Conservation (phyloP, 2,797 vertebrate species). For the Eurystomus glaucurus region DNA sequence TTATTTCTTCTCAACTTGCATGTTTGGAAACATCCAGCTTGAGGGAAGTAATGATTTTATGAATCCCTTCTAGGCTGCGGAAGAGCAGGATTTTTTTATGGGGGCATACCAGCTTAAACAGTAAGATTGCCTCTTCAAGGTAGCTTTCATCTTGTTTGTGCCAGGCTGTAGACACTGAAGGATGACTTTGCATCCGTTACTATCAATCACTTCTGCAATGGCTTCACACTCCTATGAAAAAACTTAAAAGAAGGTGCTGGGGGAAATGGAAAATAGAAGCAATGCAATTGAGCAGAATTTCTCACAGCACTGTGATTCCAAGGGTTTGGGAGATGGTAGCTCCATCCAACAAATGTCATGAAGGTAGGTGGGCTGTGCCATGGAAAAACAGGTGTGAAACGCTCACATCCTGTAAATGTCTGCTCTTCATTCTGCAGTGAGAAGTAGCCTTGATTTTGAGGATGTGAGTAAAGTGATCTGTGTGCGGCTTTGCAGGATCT, state of each 20-base stretch:
- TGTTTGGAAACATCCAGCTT: background rate
- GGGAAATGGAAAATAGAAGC: slow-evolving; percentile 49
- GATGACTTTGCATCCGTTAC: slow-evolving; percentile 55
- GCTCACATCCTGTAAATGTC: background rate
- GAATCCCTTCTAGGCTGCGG: background rate
- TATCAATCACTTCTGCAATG: slow-evolving; percentile 47
- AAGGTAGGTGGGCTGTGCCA: background rate
- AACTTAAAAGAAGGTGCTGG: slow-evolving; percentile 8
- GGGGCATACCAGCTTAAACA: background rate
- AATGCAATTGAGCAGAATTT: slow-evolving; percentile 37
- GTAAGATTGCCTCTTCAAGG: background rate
- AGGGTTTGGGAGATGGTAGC: background rate
- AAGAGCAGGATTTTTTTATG: background rate
- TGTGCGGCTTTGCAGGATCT: background rate
- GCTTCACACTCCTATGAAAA: slow-evolving; percentile 65
- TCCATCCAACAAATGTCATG: background rate
- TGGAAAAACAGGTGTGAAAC: background rate
- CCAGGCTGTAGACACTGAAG: slow-evolving; percentile 37
- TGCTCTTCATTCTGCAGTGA: background rate
- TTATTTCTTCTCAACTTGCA: background rate
- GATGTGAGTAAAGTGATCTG: background rate
- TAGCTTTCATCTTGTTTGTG: slow-evolving; percentile 35
- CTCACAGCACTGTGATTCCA: slow-evolving; percentile 37
- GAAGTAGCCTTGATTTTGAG: background rate
- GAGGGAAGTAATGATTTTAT: background rate